Base-by-base conservation (phyloP, 53 echinoderm and acorn worm genomes). In the Glandiceps talaboti region DNA sequence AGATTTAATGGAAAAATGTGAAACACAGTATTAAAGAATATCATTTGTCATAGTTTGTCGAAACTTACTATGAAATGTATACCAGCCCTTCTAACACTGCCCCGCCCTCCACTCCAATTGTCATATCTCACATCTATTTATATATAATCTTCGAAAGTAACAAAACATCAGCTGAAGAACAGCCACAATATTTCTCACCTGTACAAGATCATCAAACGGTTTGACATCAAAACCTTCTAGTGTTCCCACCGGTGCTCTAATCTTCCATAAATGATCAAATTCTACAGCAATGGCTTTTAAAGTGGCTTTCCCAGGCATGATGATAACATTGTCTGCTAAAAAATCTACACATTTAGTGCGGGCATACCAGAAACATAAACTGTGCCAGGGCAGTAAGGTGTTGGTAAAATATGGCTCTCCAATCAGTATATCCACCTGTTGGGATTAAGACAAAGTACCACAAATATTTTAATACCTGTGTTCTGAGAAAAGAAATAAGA, bases 191-290 rank as follows among this genome's bases (percentile, higher is more conserved):
- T 77, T 78, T 30, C 79, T 1, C 82, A 94, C 94, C 92, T 92
- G 90, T 25, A 90, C 86, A 14, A 94, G 78, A 30, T 85, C 72
- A 82, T 94, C 94, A 88, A 94, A 94, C 32, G 85, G 86, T 33
- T 84, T 86, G 12, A 94, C 88, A 81, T 94, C 90, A 83, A 94
- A 94, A 1, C 92, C 94, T 79, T 94, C 94, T 20, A 90, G 77
- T 27, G 85, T 76, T 10, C 85, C 86, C 27, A 94, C 92, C 0
- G 94, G 92, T 1, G 94, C 92, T 79, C 91, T 88, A 74, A 94
- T 91, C 82, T 94, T 94, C 94, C 94, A 94, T 29, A 94, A 90
- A 75, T 94, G 85, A 73, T 94, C 94, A 90, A 92, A 94, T 81
- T 94, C 84, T 26, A 92, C 33, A n/a, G 92, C 94, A 0, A 94